Evolutionary conservation across 1,140 invertebrate genomes (phyloP), one percentile per base, ranked within the genome.

Genomic region (Camponotus vicinus): DNA sequence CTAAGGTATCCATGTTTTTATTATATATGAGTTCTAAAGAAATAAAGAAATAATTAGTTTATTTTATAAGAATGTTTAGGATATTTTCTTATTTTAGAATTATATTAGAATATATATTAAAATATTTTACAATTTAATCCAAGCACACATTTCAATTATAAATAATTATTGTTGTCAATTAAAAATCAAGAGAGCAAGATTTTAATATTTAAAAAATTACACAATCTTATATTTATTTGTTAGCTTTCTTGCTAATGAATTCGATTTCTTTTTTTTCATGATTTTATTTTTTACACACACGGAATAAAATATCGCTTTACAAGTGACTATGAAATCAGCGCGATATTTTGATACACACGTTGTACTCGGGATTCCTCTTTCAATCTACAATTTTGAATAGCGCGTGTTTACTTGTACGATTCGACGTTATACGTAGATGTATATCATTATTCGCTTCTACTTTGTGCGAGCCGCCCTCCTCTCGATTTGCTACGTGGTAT

Each of bases 381-480:
- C 32, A 73, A 42, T 52, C 21, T 27, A 37, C 37, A 52, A 42
- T 8, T 64, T 15, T 32, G 59, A n/a, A 63, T 6, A 61, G 73
- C 73, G 63, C 34, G 73, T 66, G 34, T 77, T 85, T 63, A 61
- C 42, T 21, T 66, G 27, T 55, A 55, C 34, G 27, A 77, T 78
- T 34, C 83, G n/a, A 42, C 73, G 52, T 84, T 76, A 73, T 52
- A 55, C 8, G 63, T 76, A 42, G 61, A 85, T 85, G 32, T 49
- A 57, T 63, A 9, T 67, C 83, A 78, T 77, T 78, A 85, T 37
- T 75, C 42, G 52, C 59, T 66, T 42, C 61, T 78, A 49, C 83
- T 85, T 85, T 85, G 63, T 85, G 11, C 32, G 45, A 85, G 83
- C 83, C 83, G 83, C 73, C 37, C 61, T 78, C 42, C 59, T 77